Base-by-base conservation (phyloP, 2,113 vertebrate genomes). In the Psettodes erumei region DNA sequence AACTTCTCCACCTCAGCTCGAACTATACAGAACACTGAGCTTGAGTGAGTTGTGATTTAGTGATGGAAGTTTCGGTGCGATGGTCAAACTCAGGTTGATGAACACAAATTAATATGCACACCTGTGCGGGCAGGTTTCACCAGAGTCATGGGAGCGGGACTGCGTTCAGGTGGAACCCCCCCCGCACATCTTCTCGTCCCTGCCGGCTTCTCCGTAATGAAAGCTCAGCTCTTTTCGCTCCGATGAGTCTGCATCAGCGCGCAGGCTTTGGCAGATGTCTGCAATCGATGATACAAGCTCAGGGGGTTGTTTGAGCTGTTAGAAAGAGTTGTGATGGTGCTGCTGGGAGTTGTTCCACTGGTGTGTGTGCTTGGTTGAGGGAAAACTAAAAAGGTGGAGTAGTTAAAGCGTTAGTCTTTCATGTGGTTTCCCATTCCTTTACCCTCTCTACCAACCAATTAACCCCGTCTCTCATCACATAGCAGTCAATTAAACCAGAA, bases 221-320 rank as follows among this genome's bases (percentile, higher is more conserved):
- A 72, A 63, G 30, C 72, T 73, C 73, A 54, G 79, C 66, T 47
- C 55, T 63, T 71, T 58, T 50, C n/a, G n/a, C 53, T 56, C 11
- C 40, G 54, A 67, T 70, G 64, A 65, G 59, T 45, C 51, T 18
- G 27, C 68, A 60, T 16, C 45, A 12, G 38, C 12, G 53, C 51
- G 7, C 51, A 35, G 75, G 28, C 56, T 48, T 30, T 50, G 70
- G 59, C 38, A 63, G 65, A 33, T 54, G 27, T 54, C 10, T 7
- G 6, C 28, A 9, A 75, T 85, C 79, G 40, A 48, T 71, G 56
- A 59, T 58, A 12, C 6, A 3, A n/a, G 65, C 70, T 81, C 40
- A 43, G 42, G 32, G n/a, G 59, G 18, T 30, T 27, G 30, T 47
- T 65, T 30, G 30, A 23, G 69, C 60, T 28, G 33, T 45, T 55